phyloP scores from a whole-genome alignment of 1,140 invertebrate genomes.

The Drosophila lini region DNA sequence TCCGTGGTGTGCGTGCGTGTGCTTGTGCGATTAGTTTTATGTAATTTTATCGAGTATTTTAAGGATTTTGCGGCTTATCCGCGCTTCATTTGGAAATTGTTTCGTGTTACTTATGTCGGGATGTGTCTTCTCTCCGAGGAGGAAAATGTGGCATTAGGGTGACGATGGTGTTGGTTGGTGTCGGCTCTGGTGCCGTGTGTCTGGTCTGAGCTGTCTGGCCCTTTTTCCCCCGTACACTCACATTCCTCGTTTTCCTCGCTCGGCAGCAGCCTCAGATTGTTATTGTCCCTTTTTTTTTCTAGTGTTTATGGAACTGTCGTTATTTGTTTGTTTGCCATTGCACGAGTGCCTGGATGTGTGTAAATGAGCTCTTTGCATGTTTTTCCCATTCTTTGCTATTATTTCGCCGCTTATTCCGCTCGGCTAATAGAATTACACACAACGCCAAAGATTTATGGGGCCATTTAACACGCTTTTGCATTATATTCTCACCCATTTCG shows the following conservation, averaged over 20 bases:
- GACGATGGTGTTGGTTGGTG: slow-evolving; percentile 7
- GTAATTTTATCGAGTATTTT: slow-evolving; percentile 84
- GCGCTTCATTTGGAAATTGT: slow-evolving; percentile 83
- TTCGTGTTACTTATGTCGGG: slow-evolving; percentile 78
- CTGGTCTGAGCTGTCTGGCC: slow-evolving; percentile 14
- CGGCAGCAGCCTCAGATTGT: slow-evolving; percentile 19
- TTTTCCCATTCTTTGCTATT: slow-evolving; percentile 12
- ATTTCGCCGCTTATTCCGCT: slow-evolving; percentile 16
- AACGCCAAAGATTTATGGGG: slow-evolving; percentile 71
- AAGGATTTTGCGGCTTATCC: slow-evolving; percentile 83
- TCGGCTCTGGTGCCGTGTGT: slow-evolving; percentile 14
- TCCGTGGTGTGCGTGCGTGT: slow-evolving; percentile 48
- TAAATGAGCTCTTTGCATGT: slow-evolving; percentile 79
- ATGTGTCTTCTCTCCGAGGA: slow-evolving; percentile 38
- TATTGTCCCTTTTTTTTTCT: slow-evolving; percentile 49
- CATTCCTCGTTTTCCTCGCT: slow-evolving; percentile 19
- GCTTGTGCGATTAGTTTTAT: slow-evolving; percentile 84
- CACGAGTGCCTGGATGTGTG: slow-evolving; percentile 44
- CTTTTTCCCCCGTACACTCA: slow-evolving; percentile 10
- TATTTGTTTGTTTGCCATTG: slow-evolving; percentile 68
- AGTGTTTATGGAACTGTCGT: slow-evolving; percentile 77
- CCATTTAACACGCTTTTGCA: slow-evolving; percentile 66
- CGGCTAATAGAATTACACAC: slow-evolving; percentile 72
- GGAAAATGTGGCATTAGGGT: slow-evolving; percentile 33
- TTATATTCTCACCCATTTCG: slow-evolving; percentile 67